Evolutionary conservation across 2,113 vertebrate genomes (phyloP).

Genomic region (Aphyosemion australe): DNA sequence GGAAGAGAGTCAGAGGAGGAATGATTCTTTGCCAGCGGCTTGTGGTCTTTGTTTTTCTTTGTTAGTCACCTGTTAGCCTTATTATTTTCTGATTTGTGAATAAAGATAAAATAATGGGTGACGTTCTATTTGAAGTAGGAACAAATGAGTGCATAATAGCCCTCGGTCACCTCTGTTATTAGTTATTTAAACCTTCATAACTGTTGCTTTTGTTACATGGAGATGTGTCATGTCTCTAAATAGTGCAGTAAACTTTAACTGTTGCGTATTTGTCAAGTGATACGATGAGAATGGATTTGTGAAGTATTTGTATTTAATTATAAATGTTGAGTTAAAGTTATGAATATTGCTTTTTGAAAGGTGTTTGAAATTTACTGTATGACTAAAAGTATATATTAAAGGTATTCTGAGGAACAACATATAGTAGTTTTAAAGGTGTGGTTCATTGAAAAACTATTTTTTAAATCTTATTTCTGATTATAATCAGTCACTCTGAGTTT

Average conservation of each 20-base stretch:
- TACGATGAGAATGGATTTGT: slow-evolving; percentile 59
- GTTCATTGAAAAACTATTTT: too few relatives aligned
- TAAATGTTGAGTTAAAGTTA: slow-evolving; percentile 69
- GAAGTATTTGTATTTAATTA: slow-evolving; percentile 72
- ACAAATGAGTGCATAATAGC: slow-evolving; percentile 48
- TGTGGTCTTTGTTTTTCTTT: slow-evolving; percentile 66
- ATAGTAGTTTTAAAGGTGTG: too few relatives aligned
- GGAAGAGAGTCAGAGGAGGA: slow-evolving; percentile 26
- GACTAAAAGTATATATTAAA: too few relatives aligned
- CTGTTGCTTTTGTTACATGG: slow-evolving; percentile 58
- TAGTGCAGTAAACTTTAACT: slow-evolving; percentile 53
- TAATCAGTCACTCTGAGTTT: too few relatives aligned
- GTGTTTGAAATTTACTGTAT: too few relatives aligned
- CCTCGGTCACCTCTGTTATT: slow-evolving; percentile 63
- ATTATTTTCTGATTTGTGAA: slow-evolving; percentile 32
- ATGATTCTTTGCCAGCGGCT: slow-evolving; percentile 8
- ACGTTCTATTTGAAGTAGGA: slow-evolving; percentile 35
- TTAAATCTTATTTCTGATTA: too few relatives aligned
- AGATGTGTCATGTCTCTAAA: slow-evolving; percentile 54
- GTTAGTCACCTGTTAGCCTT: slow-evolving; percentile 64
- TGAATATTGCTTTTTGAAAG: too few relatives aligned
- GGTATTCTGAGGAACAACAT: too few relatives aligned
- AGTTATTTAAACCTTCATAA: slow-evolving; percentile 69
- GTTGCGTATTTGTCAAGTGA: slow-evolving; percentile 34
- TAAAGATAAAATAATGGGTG: slow-evolving; percentile 40